Evolutionary conservation across 2,113 vertebrate species (phyloP), one percentile per base, ranked within the genome.

Genomic region (Pachypanchax playfairii): DNA sequence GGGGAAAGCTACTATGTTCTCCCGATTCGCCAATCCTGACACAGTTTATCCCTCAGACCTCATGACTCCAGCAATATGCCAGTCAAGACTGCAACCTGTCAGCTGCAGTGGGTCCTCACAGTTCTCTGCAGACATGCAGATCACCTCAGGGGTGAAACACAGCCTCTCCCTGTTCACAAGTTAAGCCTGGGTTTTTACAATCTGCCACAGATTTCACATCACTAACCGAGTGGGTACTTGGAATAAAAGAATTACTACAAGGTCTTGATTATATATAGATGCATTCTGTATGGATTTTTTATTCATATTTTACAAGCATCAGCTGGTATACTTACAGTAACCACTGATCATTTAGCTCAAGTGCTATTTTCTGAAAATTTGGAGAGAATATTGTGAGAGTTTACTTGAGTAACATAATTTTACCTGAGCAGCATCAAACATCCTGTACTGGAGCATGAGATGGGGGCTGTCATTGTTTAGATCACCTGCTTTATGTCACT

Each of bases 31-130:
- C 57, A 68, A 73, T 60, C 65, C 73, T 85, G 75, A 82, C 82
- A 68, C 57, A 2, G 15, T 51, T 35, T 63, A 67, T 71, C 70
- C 64, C 58, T 66, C 22, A 62, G 81, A 79, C 67, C 70, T 80
- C 82, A 79, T 82, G 85, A 90, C 83, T 66, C 33, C 80, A 85
- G 72, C 67, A 65, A 29, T 73, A 72, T 85, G 85, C 59, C 90
- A 87, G 64, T 89, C 87, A 82, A 49, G 22, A 38, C 68, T 66
- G 58, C 62, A 72, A 26, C 48, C 68, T 87, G 83, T 83, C 88
- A 86, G 73, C 65, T 62, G 50, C 50, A 44, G 62, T 38, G 49
- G 65, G 69, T 50, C 55, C 41, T 41, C 67, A 7, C 26, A 49
- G 42, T 54, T 71, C 73, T 61, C 53, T 15, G 8, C 29, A 77